Conservation (phyloP, 2,797 vertebrate genomes). For the Xenentodon cancila region DNA sequence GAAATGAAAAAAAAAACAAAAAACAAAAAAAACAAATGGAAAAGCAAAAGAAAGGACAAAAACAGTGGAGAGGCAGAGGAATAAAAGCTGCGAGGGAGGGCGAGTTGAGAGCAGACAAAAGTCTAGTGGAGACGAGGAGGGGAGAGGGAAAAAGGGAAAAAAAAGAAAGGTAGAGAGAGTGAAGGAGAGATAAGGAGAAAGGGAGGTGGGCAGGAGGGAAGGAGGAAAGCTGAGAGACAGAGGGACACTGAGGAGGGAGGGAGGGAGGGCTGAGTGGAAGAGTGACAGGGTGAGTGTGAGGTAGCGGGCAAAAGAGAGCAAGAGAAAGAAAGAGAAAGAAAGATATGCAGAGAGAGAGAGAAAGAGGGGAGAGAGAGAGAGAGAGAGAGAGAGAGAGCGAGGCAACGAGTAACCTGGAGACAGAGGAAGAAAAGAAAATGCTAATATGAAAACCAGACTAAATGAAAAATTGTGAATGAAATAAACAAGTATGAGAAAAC, state of each 20-base stretch:
- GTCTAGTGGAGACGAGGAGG: constrained; percentile 37
- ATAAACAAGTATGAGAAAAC: constrained; percentile 12
- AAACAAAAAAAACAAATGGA: constrained; percentile 30
- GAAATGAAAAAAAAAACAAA: constrained; percentile 19
- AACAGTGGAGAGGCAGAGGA: constrained; percentile 32
- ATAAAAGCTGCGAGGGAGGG: constrained; percentile 11
- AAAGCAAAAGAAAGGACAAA: constrained; percentile 43
- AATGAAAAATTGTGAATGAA: constrained; percentile 50
- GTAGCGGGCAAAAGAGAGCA: constrained; percentile 60
- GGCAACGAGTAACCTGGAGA: constrained; percentile 55
- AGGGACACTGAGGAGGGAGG: constrained; percentile 22
- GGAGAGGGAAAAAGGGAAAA: constrained; percentile 3
- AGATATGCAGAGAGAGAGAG: constrained; percentile 44
- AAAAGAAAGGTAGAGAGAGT: constrained; percentile 49
- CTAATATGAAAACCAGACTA: constrained; percentile 69
- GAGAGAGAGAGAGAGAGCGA: constrained; percentile 12
- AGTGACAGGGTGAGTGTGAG: constrained; percentile 67
- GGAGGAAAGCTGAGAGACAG: constrained; percentile 24
- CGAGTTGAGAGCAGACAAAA: constrained; percentile 47
- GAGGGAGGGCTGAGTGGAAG: constrained; percentile 44
- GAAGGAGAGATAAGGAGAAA: constrained; percentile 47
- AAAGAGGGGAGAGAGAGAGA: constrained; percentile 7
- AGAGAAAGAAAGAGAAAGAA: constrained; percentile 52
- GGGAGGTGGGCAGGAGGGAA: constrained; percentile 13
- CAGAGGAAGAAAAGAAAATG: constrained; percentile 63